Base-by-base conservation (phyloP, 2,113 vertebrate genomes). In the Lasiurus cinereus region DNA sequence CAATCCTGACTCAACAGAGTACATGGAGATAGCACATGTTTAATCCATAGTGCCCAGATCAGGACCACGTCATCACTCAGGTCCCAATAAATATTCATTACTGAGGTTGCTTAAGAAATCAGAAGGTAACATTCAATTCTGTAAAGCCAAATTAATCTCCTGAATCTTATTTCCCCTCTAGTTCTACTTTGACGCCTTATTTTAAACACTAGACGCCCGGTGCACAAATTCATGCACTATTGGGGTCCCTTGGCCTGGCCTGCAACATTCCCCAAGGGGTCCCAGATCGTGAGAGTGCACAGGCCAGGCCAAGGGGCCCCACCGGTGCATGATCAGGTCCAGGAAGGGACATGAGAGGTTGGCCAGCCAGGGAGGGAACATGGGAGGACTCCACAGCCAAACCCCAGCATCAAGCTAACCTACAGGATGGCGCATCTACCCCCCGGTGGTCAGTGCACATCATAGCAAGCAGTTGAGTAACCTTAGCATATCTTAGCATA, bases 81-180 rank as follows among this genome's bases (percentile, higher is more conserved):
- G 33, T 78, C 16, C 54, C 64, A 56, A 52, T 77, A 91, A 77
- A 92, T 76, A 74, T 83, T 66, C 93, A 92, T 74, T 92, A 74
- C 76, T 21, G 36, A 33, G 22, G 4, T 74, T 73, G 19, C 12
- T 93, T 72, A 85, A 80, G 77, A 93, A 87, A 85, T 66, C 69
- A 78, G 70, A 87, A 13, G 31, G 36, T 11, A 43, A 22, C 36
- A 88, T 92, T 59, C 78, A 70, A 91, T 80, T 87, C 67, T 90
- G 76, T 73, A 83, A 95, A 95, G 36, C 31, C 33, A 83, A 80
- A 70, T 96, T 67, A 73, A 88, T 91, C 46, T 94, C 56, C 46
- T 76, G 43, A 21, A 83, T 85, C 48, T 64, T 79, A 8, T 73
- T 72, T 90, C 62, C 56, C 78, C 48, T 88, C 50, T 77, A 4